A percentile compares a stretch with the other conserved stretches of the same genome.
Conservation (phyloP, 1,140 invertebrate genomes). For the Zaprionus inermis region DNA sequence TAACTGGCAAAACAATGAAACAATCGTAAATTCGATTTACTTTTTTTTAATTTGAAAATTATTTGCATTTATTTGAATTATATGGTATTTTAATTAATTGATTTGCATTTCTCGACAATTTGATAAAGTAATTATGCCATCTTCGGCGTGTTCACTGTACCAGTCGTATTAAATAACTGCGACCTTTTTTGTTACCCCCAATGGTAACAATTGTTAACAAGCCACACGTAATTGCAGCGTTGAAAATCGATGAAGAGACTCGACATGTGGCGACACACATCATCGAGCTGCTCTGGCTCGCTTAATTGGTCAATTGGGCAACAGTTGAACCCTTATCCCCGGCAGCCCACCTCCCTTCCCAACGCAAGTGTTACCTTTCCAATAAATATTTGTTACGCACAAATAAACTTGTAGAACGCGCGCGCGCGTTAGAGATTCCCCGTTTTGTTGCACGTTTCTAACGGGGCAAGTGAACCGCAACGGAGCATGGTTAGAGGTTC, state of each 20-base stretch:
- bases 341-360: neutral
- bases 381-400: slow-evolving; percentile 82
- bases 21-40: too few species aligned
- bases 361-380: slow-evolving; percentile 75
- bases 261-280: slow-evolving; percentile 58
- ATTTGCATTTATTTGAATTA: too few species aligned
- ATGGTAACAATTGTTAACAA: slow-evolving; percentile 34
- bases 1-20: too few species aligned
- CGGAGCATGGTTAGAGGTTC: slow-evolving; percentile 26
- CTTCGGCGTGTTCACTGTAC: slow-evolving; percentile 25
- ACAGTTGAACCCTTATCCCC: slow-evolving; percentile 43
- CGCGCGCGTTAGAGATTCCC: slow-evolving; percentile 47
- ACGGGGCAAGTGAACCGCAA: slow-evolving; percentile 62
- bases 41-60: too few species aligned
- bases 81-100: too few species aligned
- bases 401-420: slow-evolving; percentile 74
- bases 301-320: slow-evolving; percentile 79
- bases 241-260: slow-evolving; percentile 24
- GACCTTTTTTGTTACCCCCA: slow-evolving; percentile 18
- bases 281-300: slow-evolving; percentile 40
- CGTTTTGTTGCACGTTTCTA: slow-evolving; percentile 39
- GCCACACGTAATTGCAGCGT: slow-evolving; percentile 62
- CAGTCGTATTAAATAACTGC: slow-evolving; percentile 5
- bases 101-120: neutral
- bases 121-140: neutral